Evolutionary conservation across 2,113 vertebrate species (phyloP), one percentile per base, ranked within the genome.

Genomic region (Pagrus major): DNA sequence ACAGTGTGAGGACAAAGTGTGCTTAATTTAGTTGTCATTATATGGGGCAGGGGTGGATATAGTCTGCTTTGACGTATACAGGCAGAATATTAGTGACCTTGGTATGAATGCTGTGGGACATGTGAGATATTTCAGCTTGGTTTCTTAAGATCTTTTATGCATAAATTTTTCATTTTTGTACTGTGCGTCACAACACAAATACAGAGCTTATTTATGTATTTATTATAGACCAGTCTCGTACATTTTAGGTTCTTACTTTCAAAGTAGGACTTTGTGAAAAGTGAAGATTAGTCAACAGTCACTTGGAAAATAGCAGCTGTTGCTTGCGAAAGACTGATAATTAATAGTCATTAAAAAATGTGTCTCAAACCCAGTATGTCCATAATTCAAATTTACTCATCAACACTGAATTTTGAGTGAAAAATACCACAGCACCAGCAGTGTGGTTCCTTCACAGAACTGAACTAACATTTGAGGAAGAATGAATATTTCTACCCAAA

Each of bases 261-360:
- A 25, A 44, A 39, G 27, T 20, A 39, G 20, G 7, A 37, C 55
- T 68, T 35, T 55, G 37, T n/a, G n/a, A n/a, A 60, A 66, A 60
- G 72, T 6, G 16, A 65, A 65, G 65, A 84, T 42, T 63, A 66
- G 54, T 88, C 65, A n/a, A 59, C 33, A 6, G 37, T 51, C 37
- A 37, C 54, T 49, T 4, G 59, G 29, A 47, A 64, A 66, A 46
- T 14, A 60, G 47, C 59, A 74, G 69, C 63, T 78, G 81, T 5
- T 59, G 16, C 52, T 35, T 61, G 74, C 27, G 21, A 56, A 63
- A 66, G 25, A 37, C 71, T 68, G 80, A 76, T 76, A 51, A 86
- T 79, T 76, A 71, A 76, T 61, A 54, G 46, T 60, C 21, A 6
- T 61, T 68, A 60, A 71, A 77, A 69, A 44, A 74, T 37, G 54